Conservation (phyloP, 2,797 vertebrate genomes). For the Takifugu ocellatus region DNA sequence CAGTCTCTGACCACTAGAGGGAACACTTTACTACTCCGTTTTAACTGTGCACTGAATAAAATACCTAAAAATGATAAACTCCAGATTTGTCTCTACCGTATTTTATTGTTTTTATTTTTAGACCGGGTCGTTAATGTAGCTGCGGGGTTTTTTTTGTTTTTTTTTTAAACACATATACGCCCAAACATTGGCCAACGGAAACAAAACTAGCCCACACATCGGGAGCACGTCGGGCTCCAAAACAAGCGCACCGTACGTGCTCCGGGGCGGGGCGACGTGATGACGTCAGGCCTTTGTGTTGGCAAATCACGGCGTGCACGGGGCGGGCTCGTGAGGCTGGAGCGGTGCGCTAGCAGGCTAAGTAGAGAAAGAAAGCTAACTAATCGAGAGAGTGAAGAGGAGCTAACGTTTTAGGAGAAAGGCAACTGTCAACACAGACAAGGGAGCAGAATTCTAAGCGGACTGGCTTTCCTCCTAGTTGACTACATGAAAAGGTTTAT, state of each 20-base stretch:
- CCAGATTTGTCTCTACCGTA: no score
- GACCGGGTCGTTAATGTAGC: no score
- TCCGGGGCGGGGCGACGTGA: conserved; percentile 10
- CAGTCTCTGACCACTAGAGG: conserved; percentile 53
- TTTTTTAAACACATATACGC: neutral
- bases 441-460: conserved; percentile 40
- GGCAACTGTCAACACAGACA: conserved; percentile 67
- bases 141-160: no score
- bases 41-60: no score
- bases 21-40: conserved; percentile 38
- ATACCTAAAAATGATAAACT: no score
- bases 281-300: conserved; percentile 49
- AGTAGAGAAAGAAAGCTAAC: conserved; percentile 78
- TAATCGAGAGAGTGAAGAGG: conserved; percentile 73
- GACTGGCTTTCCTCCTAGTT: conserved; percentile 27
- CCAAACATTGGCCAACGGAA: neutral
- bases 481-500: conserved; percentile 40
- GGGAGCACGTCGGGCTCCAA: neutral
- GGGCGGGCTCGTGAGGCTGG: conserved; percentile 72
- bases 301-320: conserved; percentile 62
- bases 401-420: conserved; percentile 64
- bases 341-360: conserved; percentile 75
- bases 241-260: conserved; percentile 42
- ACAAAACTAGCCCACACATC: neutral
- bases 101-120: no score